Conservation (phyloP, 1,140 invertebrate species). For the Pissodes strobi region DNA sequence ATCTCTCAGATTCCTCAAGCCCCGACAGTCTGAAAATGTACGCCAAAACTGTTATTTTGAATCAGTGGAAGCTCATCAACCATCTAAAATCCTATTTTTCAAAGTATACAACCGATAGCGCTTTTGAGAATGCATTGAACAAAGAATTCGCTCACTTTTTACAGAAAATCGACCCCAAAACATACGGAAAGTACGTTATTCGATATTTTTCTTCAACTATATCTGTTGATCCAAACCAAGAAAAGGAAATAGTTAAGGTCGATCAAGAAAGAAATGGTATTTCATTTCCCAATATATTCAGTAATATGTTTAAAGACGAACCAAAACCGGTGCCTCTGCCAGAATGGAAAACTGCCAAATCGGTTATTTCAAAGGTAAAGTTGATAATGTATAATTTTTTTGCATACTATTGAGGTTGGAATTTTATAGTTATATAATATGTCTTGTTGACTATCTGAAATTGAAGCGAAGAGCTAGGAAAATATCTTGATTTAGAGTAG, state of each 20-base stretch:
- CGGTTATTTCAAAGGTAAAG: constrained; percentile 38
- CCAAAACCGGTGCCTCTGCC: constrained; percentile 35
- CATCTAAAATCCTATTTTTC: constrained; percentile 58
- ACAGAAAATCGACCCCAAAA: constrained; percentile 57
- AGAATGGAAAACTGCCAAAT: constrained; percentile 48
- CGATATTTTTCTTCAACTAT: constrained; percentile 37
- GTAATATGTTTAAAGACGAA: constrained; percentile 25
- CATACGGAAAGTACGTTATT: constrained; percentile 49
- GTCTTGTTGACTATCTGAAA: no score
- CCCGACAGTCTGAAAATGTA: constrained; percentile 20
- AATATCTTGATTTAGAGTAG: no score
- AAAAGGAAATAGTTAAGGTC: constrained; percentile 3
- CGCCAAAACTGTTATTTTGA: constrained; percentile 57
- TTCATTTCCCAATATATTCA: constrained; percentile 35
- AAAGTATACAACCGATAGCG: constrained; percentile 59
- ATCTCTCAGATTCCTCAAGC: constrained; percentile 8
- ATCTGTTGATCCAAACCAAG: not conserved
- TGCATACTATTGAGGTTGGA: no score
- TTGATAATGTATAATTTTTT: constrained; percentile 13
- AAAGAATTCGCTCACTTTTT: constrained; percentile 61
- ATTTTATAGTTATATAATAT: no score
- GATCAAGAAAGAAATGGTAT: constrained; percentile 12
- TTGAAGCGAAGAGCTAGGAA: no score
- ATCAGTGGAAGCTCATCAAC: constrained; percentile 59
- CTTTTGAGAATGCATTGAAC: constrained; percentile 57